A percentile compares a stretch with the other conserved stretches of the same genome.
These are phyloP conservation scores for Gymnoscelis rufifasciata DNA, from an alignment of 2,888 invertebrate species.

Conservation along the genomic window DNA sequence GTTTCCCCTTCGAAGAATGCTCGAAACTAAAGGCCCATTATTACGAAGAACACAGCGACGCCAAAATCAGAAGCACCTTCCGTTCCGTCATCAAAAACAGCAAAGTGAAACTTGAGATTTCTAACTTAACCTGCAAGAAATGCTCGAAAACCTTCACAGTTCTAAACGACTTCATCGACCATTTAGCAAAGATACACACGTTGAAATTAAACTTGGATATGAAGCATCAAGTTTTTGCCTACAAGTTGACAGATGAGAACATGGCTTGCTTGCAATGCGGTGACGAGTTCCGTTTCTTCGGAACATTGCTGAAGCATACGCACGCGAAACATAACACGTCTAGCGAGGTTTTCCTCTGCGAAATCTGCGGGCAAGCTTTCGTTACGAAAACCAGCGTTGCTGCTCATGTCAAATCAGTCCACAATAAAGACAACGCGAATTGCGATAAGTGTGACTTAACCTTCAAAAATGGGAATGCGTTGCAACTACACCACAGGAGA, in stretches of 20 bases:
- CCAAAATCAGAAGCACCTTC: conserved; percentile 36
- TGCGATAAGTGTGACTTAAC: conserved; percentile 40
- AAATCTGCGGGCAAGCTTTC: conserved; percentile 59
- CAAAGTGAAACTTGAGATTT: conserved; percentile 44
- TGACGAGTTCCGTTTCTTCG: conserved; percentile 47
- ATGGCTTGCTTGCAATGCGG: conserved; percentile 49
- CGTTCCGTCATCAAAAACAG: conserved; percentile 33
- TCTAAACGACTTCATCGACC: conserved; percentile 40
- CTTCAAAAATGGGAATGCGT: conserved; percentile 36
- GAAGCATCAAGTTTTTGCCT: conserved; percentile 36
- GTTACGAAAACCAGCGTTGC: conserved; percentile 45
- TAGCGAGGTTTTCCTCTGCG: conserved; percentile 43
- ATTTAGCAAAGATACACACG: conserved; percentile 34
- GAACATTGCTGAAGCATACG: conserved; percentile 42
- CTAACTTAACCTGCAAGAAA: conserved; percentile 41
- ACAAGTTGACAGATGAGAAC: conserved; percentile 42
- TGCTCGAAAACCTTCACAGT: conserved; percentile 33
- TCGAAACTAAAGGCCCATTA: conserved; percentile 37
- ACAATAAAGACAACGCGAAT: conserved; percentile 31
- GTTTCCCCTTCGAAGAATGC: conserved; percentile 38
- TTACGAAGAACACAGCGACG: conserved; percentile 38
- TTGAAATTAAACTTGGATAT: conserved; percentile 38
- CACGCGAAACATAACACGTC: conserved; percentile 45
- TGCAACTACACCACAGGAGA: conserved; percentile 34
- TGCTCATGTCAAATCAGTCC: conserved; percentile 48